Conservation (phyloP, 2,113 vertebrate species). For the Nettapus auritus region DNA sequence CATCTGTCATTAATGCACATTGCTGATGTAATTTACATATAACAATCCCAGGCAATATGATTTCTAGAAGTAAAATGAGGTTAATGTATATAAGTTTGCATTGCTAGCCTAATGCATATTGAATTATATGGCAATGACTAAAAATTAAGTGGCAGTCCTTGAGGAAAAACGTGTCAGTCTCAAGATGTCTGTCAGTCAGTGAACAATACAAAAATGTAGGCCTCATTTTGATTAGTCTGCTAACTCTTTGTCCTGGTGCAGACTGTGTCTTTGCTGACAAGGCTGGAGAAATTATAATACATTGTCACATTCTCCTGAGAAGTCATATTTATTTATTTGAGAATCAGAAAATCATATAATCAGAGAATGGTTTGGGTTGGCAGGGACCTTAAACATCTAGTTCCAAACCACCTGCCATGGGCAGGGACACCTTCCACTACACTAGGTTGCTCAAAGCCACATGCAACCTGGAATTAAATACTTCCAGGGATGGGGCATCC, state of each 20-base stretch:
- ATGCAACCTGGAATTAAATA: too few relatives aligned
- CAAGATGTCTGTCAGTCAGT: background rate
- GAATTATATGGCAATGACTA: background rate
- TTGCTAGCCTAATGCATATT: background rate
- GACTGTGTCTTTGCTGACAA: background rate
- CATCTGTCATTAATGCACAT: background rate
- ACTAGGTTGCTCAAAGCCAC: too few relatives aligned
- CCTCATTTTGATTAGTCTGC: background rate
- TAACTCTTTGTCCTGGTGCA: background rate
- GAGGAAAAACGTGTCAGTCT: background rate
- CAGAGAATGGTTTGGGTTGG: too few relatives aligned
- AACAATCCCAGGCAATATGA: background rate
- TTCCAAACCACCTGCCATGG: too few relatives aligned
- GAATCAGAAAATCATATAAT: too few relatives aligned
- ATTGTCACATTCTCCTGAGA: background rate
- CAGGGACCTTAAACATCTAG: too few relatives aligned
- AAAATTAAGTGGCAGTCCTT: background rate
- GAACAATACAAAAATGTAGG: background rate
- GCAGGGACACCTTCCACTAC: too few relatives aligned
- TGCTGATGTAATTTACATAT: background rate
- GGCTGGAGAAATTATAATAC: background rate
- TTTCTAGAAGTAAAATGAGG: background rate
- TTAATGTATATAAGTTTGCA: background rate
- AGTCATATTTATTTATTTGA: too few relatives aligned
- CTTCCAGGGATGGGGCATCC: too few relatives aligned